A percentile compares a stretch with the other conserved stretches of the same genome.
phyloP scores from a whole-genome alignment of 2,888 invertebrate genomes.

The Eupeodes latifasciatus region DNA sequence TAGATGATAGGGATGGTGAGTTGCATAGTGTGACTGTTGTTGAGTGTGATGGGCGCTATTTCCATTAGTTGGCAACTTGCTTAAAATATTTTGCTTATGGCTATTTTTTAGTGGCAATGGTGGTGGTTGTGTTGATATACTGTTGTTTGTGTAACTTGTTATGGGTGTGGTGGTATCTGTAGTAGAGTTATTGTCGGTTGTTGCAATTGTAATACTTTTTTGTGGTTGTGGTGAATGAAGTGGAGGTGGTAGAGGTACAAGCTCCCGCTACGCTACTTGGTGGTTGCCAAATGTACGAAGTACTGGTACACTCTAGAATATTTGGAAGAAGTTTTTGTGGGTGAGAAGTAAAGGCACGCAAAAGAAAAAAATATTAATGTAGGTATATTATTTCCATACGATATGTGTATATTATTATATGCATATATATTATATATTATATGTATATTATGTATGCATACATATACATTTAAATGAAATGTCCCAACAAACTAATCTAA shows the following conservation, averaged over 20 bases:
- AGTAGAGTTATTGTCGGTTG: slow-evolving; percentile 50
- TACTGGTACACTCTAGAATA: slow-evolving; percentile 83
- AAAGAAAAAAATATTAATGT: slow-evolving; percentile 35
- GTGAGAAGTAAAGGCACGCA: slow-evolving; percentile 68
- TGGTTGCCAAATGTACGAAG: slow-evolving; percentile 85
- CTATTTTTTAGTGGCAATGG: slow-evolving; percentile 80
- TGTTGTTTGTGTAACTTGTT: slow-evolving; percentile 78
- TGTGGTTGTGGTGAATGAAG: slow-evolving; percentile 73
- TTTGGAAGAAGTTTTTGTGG: slow-evolving; percentile 76
- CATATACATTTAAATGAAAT: too few relatives aligned
- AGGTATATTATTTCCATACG: slow-evolving; percentile 10
- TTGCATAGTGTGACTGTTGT: slow-evolving; percentile 79
- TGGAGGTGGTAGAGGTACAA: slow-evolving; percentile 80
- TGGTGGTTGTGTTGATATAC: slow-evolving; percentile 78
- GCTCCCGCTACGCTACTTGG: slow-evolving; percentile 85
- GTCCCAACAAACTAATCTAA: too few relatives aligned
- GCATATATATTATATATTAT: too few relatives aligned
- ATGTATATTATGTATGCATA: too few relatives aligned
- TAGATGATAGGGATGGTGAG: slow-evolving; percentile 70
- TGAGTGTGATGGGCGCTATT: slow-evolving; percentile 77
- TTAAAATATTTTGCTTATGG: slow-evolving; percentile 74
- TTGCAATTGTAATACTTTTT: slow-evolving; percentile 69
- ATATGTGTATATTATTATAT: too few relatives aligned
- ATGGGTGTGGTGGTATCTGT: slow-evolving; percentile 63
- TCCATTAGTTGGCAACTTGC: slow-evolving; percentile 67